Percentiles rank a stretch among this genome's conserved stretches.
Evolutionary conservation across 2,797 vertebrate species (phyloP).

Genomic region (Kryptopterus vitreolus): DNA sequence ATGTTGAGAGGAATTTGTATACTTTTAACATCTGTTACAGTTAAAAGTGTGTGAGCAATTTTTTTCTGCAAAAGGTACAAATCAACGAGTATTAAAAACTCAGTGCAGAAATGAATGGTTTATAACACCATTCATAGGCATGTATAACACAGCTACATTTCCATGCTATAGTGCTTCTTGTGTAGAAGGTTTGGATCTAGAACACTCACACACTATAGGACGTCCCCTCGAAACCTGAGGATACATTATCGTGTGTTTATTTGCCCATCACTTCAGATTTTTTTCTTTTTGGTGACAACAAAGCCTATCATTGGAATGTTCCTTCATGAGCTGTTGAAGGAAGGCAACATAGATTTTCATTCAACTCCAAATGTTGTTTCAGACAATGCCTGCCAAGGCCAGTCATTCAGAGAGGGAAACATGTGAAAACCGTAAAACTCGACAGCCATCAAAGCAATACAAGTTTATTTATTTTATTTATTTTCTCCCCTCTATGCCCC

Average conservation of each 20-base stretch:
- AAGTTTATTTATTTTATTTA: too few species aligned
- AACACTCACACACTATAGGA: neutral
- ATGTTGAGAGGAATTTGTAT: too few species aligned
- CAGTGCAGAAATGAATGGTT: too few species aligned
- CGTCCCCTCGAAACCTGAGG: neutral
- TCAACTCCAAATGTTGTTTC: neutral
- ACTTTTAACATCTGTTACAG: too few species aligned
- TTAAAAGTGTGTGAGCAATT: too few species aligned
- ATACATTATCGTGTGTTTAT: neutral
- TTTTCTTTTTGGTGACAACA: conserved; percentile 3
- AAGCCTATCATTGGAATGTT: conserved; percentile 10
- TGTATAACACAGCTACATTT: neutral
- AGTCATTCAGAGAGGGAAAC: conserved; percentile 10
- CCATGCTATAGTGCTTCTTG: neutral
- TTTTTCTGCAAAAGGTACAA: neutral
- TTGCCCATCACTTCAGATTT: neutral
- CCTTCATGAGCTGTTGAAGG: conserved; percentile 6
- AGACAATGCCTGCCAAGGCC: conserved; percentile 6
- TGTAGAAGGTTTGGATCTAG: neutral
- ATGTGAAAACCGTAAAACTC: conserved; percentile 5
- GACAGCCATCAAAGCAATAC: neutral
- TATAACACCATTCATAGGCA: too few species aligned
- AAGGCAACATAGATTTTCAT: conserved; percentile 19
- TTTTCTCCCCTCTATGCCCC: neutral
- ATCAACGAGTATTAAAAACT: neutral